These are phyloP conservation scores for Erithacus rubecula DNA, from an alignment of 2,797 vertebrate species.

Conservation along the genomic window DNA sequence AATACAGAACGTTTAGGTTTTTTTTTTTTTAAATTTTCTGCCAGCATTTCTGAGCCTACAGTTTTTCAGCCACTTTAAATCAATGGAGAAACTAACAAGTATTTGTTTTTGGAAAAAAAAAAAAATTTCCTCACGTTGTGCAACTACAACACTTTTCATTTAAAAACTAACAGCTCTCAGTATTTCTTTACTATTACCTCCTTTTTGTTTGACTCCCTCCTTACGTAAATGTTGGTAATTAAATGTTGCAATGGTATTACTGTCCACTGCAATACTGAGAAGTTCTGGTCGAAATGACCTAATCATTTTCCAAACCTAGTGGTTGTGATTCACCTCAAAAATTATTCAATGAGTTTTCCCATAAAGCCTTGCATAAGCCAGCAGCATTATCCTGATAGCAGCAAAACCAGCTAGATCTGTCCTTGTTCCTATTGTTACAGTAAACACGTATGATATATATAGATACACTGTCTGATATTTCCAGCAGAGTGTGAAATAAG, in stretches of 20 bases:
- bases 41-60: background rate
- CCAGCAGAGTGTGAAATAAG: background rate
- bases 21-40: background rate
- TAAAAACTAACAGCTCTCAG: background rate
- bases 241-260: background rate
- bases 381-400: constrained; percentile 3
- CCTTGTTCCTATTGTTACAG: background rate
- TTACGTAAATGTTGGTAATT: background rate
- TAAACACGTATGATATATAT: background rate
- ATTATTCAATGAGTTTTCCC: background rate
- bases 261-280: background rate
- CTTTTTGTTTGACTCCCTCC: background rate
- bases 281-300: background rate
- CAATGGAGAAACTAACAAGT: background rate
- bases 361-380: background rate
- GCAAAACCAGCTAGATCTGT: constrained; percentile 15
- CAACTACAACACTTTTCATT: background rate
- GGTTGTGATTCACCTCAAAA: background rate
- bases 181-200: background rate
- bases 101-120: background rate
- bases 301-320: background rate
- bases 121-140: background rate
- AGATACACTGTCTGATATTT: background rate
- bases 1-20: background rate
- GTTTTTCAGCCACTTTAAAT: background rate